Percentiles rank a stretch among this genome's conserved stretches.
phyloP scores from a whole-genome alignment of 2,888 invertebrate species.

The Mesoligia furuncula region DNA sequence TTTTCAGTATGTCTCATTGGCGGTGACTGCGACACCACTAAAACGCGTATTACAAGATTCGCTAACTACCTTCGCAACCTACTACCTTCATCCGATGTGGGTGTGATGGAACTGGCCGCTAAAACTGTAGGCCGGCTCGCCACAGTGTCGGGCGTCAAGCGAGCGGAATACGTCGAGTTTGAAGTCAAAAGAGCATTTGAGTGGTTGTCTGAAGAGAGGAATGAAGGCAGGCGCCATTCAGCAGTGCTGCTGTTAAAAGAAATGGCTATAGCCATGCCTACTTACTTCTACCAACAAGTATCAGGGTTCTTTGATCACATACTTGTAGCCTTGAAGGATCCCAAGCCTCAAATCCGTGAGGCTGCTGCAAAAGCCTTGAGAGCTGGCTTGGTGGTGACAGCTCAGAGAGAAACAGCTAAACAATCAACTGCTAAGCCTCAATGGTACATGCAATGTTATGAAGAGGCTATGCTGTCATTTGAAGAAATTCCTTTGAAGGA shows the following conservation, averaged over 20 bases:
- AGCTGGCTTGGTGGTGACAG: conserved; percentile 98
- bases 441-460: conserved; percentile 98
- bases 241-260: conserved; percentile 98
- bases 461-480: conserved; percentile 95
- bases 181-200: conserved; percentile 99
- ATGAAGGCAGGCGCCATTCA: conserved; percentile 97
- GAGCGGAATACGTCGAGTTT: conserved; percentile 99
- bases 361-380: conserved; percentile 98
- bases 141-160: conserved; percentile 97
- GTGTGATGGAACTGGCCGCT: conserved; percentile 98
- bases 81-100: conserved; percentile 96
- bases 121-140: conserved; percentile 98
- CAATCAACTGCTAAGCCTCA: conserved; percentile 96
- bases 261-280: conserved; percentile 98
- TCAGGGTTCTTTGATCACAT: conserved; percentile 98
- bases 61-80: conserved; percentile 97
- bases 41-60: conserved; percentile 97
- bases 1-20: conserved; percentile 96
- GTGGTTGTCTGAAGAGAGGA: conserved; percentile 97
- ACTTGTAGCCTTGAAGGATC: conserved; percentile 97
- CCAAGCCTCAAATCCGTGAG: conserved; percentile 97
- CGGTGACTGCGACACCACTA: conserved; percentile 97
- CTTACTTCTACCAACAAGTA: conserved; percentile 98
- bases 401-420: conserved; percentile 98
- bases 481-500: conserved; percentile 92